Evolutionary conservation across 2,113 vertebrate genomes (phyloP).

Genomic region (Thamnaconus septentrionalis): DNA sequence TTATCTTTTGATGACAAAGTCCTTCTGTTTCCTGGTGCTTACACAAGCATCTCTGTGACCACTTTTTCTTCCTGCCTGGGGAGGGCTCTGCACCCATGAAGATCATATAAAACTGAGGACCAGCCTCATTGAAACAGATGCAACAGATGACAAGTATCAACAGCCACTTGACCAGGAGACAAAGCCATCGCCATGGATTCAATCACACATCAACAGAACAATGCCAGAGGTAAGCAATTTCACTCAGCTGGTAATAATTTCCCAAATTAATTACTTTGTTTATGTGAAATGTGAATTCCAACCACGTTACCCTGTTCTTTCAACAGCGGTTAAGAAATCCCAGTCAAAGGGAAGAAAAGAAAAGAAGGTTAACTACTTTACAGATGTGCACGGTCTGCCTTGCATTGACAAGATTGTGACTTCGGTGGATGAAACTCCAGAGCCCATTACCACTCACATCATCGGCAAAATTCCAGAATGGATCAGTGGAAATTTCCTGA

Average conservation of each 20-base stretch:
- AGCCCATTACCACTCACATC: constrained; percentile 70
- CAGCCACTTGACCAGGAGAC: neutral
- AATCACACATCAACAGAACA: neutral
- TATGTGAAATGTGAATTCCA: neutral
- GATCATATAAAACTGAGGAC: constrained; percentile 27
- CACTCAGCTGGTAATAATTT: neutral
- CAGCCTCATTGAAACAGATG: too few relatives aligned
- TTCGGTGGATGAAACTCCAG: constrained; percentile 78
- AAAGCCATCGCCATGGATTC: constrained; percentile 28
- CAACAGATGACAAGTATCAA: neutral
- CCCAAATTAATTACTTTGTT: neutral
- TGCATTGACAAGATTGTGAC: constrained; percentile 79
- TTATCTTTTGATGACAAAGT: too few relatives aligned
- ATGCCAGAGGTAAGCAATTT: constrained; percentile 27
- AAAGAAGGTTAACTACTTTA: constrained; percentile 45
- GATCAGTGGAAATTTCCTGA: constrained; percentile 84
- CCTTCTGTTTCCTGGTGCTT: too few relatives aligned
- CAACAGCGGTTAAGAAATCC: constrained; percentile 13
- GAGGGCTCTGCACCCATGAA: too few relatives aligned
- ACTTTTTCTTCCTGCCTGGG: too few relatives aligned
- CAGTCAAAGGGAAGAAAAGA: constrained; percentile 19
- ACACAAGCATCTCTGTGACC: too few relatives aligned
- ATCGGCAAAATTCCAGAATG: constrained; percentile 81
- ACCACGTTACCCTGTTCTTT: neutral
- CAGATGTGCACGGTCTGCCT: constrained; percentile 64